Evolutionary conservation across 2,888 invertebrate genomes (phyloP).

Genomic region (Andrena dorsata): DNA sequence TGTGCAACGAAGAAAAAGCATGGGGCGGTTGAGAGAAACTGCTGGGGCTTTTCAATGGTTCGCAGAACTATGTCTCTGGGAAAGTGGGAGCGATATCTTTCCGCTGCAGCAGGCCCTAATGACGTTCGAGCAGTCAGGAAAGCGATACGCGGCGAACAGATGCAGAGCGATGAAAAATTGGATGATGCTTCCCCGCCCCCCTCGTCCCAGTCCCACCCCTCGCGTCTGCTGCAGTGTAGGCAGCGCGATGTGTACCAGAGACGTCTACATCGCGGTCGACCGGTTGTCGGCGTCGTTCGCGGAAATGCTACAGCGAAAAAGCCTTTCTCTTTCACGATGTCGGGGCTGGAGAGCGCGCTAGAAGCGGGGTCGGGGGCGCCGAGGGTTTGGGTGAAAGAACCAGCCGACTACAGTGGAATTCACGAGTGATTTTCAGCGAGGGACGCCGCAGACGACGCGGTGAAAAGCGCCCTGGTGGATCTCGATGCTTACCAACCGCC

Average conservation of each 20-base stretch:
- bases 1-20: background rate
- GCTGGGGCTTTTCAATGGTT: slow-evolving; percentile 13
- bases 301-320: slow-evolving; percentile 65
- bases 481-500: slow-evolving; percentile 53
- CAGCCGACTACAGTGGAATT: slow-evolving; percentile 59
- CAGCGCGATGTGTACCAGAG: slow-evolving; percentile 1
- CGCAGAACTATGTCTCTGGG: slow-evolving; percentile 16
- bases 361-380: background rate
- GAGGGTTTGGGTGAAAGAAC: slow-evolving; percentile 39
- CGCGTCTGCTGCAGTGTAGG: background rate
- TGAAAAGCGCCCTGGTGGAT: slow-evolving; percentile 55
- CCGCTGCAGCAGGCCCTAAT: slow-evolving; percentile 36
- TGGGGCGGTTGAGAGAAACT: background rate
- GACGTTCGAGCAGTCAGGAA: slow-evolving; percentile 51
- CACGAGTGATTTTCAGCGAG: slow-evolving; percentile 63
- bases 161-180: slow-evolving; percentile 62
- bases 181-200: slow-evolving; percentile 38
- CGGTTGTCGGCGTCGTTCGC: slow-evolving; percentile 50
- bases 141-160: slow-evolving; percentile 37
- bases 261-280: slow-evolving; percentile 32
- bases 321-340: slow-evolving; percentile 65
- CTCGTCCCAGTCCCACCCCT: background rate
- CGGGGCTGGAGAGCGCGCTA: slow-evolving; percentile 28
- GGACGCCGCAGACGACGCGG: slow-evolving; percentile 20
- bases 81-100: slow-evolving; percentile 47